Evolutionary conservation across 2,797 vertebrate species (phyloP).

Genomic region (Enteromius radiatus): DNA sequence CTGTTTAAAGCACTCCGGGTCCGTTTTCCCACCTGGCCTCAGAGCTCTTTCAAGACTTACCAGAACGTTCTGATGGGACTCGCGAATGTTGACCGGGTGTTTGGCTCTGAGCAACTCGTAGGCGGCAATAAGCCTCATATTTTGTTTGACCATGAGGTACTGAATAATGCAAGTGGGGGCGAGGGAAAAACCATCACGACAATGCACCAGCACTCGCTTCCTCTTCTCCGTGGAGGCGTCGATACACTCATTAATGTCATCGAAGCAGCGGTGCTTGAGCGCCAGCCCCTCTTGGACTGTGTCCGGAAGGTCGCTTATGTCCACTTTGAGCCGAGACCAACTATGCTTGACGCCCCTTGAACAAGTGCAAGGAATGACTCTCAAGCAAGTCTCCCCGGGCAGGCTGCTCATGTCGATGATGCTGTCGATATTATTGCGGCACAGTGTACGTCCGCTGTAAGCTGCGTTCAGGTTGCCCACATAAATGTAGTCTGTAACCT

Average conservation of each 20-base stretch:
- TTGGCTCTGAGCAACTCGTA: conserved; percentile 81
- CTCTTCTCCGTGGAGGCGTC: conserved; percentile 79
- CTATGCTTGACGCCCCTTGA: conserved; percentile 77
- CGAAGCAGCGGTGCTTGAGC: conserved; percentile 78
- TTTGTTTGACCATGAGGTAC: conserved; percentile 85
- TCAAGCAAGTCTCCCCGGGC: conserved; percentile 74
- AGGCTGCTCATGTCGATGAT: conserved; percentile 82
- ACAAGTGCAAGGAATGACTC: conserved; percentile 82
- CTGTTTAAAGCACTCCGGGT: conserved; percentile 80
- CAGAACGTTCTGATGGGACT: conserved; percentile 81
- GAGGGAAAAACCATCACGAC: conserved; percentile 82
- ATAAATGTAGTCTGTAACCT: conserved; percentile 81
- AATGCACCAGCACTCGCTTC: conserved; percentile 83
- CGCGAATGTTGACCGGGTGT: conserved; percentile 81
- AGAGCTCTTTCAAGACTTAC: conserved; percentile 81
- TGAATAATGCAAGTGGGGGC: conserved; percentile 83
- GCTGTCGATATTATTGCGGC: conserved; percentile 81
- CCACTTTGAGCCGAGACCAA: conserved; percentile 84
- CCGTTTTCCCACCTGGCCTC: conserved; percentile 71
- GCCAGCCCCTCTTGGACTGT: conserved; percentile 61
- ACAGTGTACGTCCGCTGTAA: conserved; percentile 75
- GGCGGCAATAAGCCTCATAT: conserved; percentile 82
- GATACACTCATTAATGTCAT: conserved; percentile 83
- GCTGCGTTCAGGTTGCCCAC: conserved; percentile 81
- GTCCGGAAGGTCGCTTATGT: conserved; percentile 73